phyloP scores from a whole-genome alignment of 2,888 invertebrate genomes.

The Sphecodes monilicornis region DNA sequence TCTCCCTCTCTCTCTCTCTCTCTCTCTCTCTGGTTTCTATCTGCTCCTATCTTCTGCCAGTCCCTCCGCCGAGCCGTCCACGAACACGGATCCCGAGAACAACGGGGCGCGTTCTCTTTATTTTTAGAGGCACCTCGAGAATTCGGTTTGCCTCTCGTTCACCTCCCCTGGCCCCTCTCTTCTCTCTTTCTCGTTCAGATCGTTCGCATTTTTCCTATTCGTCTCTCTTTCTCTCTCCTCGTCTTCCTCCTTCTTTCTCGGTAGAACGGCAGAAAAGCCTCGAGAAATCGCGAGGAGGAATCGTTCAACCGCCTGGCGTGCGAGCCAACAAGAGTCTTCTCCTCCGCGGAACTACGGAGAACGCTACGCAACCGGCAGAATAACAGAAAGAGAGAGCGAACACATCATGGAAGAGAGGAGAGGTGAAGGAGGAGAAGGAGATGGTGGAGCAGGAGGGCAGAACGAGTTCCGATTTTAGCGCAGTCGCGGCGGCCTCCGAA shows the following conservation, averaged over 20 bases:
- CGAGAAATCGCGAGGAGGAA: constrained; percentile 54
- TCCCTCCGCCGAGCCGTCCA: constrained; percentile 3
- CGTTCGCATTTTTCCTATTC: constrained; percentile 10
- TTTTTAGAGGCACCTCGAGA: constrained; percentile 72
- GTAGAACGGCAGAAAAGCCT: constrained; percentile 58
- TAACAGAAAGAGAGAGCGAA: constrained; percentile 5
- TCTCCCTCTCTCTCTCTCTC: constrained; percentile 15
- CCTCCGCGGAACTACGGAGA: constrained; percentile 59
- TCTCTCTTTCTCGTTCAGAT: not conserved
- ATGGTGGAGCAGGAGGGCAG: constrained; percentile 37
- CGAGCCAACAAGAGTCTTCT: not conserved
- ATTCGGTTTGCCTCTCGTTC: constrained; percentile 49
- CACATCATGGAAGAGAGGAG: not conserved
- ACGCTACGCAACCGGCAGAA: constrained; percentile 16
- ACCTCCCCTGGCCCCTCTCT: not conserved
- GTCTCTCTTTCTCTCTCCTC: not conserved
- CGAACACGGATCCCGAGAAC: constrained; percentile 62
- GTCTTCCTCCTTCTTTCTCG: constrained; percentile 4
- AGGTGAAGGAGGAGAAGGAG: not conserved
- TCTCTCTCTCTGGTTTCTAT: not conserved
- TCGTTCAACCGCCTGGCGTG: constrained; percentile 59
- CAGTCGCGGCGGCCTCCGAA: constrained; percentile 75
- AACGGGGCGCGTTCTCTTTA: constrained; percentile 72
- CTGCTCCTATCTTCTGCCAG: not conserved
- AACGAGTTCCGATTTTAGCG: constrained; percentile 79